Evolutionary conservation across 2,113 vertebrate genomes (phyloP), one percentile per base, ranked within the genome.

Genomic region (Pseudorhombus dupliciocellatus): DNA sequence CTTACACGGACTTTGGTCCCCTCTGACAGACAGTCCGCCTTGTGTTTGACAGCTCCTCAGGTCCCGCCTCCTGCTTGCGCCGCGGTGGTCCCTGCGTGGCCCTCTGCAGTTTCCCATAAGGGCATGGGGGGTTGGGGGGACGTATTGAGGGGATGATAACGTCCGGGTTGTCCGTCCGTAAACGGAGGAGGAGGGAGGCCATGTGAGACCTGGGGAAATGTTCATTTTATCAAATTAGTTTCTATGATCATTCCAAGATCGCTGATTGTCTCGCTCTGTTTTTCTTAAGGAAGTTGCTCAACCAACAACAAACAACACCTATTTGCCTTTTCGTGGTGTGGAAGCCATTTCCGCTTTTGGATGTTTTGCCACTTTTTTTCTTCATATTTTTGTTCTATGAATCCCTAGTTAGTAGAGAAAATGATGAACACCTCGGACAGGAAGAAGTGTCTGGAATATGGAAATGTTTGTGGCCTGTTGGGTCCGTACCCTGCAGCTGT

Each of bases 31-130:
- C 89, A 83, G 82, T 81, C 77, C 26, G 61, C 81, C 87, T 84
- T 87, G 84, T 90, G 84, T 87, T 83, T 92, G 90, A 92, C 93
- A 91, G 88, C 79, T 92, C 84, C 87, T 84, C 71, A 74, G 85
- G 80, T 80, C 70, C 66, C 51, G 68, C 76, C 56, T 80, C 74
- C 78, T 68, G 84, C 86, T 60, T 77, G 74, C 85, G 63, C 87
- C 71, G 87, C 61, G 89, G 90, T 91, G 88, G 89, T 92, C 92
- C 80, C 73, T 46, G 77, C 53, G 15, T 80, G 77, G 81, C 75
- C 79, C 79, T 80, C 7, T 70, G 52, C 79, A 70, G 25, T 80
- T 84, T 73, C 80, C 70, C 83, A 80, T 79, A 57, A 67, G 69
- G 46, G 77, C 67, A 77, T 69, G 80, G 80, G 84, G 44, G 44